These are phyloP conservation scores for Morinoia aosen DNA, from an alignment of 2,888 invertebrate genomes.

Conservation along the genomic window DNA sequence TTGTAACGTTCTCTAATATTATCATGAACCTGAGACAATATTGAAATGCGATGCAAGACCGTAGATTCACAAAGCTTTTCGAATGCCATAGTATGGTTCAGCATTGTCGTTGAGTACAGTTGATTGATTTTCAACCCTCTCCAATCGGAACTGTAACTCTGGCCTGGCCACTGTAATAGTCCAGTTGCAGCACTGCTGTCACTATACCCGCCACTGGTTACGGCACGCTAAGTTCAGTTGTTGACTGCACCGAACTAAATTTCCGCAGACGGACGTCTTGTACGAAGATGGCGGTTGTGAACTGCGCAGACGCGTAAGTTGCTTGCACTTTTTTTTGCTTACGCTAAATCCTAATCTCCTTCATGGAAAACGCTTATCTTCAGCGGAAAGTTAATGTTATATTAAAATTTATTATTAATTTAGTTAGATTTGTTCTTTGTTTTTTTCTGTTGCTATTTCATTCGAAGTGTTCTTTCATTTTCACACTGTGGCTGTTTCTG, in stretches of 20 bases:
- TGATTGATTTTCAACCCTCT: background rate
- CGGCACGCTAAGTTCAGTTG: background rate
- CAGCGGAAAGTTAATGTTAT: background rate
- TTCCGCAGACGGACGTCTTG: constrained; percentile 31
- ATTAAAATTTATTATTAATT: background rate
- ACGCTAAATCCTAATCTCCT: background rate
- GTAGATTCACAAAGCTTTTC: too few species aligned
- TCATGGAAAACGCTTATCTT: background rate
- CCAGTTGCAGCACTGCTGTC: background rate
- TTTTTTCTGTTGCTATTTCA: background rate
- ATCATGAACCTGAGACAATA: too few species aligned
- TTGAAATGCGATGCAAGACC: too few species aligned
- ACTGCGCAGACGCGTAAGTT: constrained; percentile 45
- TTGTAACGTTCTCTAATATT: too few species aligned
- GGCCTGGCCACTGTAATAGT: background rate
- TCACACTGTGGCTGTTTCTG: background rate
- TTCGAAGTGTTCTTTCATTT: background rate
- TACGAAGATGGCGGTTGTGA: background rate
- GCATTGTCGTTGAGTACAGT: too few species aligned
- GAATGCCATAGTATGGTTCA: too few species aligned
- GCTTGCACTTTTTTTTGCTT: background rate
- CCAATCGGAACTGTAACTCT: background rate
- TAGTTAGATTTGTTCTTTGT: background rate
- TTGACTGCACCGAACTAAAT: background rate
- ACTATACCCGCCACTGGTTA: background rate